Percentiles rank a stretch among this genome's conserved stretches.
phyloP scores from a whole-genome alignment of 2,113 vertebrate species.

The Rhodinocichla rosea region DNA sequence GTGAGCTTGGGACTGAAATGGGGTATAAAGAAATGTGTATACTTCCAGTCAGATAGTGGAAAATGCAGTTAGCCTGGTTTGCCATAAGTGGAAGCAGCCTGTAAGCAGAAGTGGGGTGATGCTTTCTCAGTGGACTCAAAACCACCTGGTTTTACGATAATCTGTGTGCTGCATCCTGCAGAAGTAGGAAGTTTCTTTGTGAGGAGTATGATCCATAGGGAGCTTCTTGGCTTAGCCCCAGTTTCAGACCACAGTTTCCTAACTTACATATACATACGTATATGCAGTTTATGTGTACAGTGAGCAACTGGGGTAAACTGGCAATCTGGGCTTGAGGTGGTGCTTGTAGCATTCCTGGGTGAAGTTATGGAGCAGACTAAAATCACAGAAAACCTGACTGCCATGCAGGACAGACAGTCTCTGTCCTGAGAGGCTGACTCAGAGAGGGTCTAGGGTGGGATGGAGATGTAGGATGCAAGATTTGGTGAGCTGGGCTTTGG shows the following conservation, averaged over 20 bases:
- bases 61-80: background rate
- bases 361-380: background rate
- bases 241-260: background rate
- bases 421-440: background rate
- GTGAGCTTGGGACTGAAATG: background rate
- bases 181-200: background rate
- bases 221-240: background rate
- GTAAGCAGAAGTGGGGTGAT: background rate
- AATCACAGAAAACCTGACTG: background rate
- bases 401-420: accelerated
- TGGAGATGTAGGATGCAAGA: background rate
- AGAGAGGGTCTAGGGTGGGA: background rate
- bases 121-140: background rate
- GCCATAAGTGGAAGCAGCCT: background rate
- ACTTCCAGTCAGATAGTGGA: background rate
- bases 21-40: background rate
- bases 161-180: background rate
- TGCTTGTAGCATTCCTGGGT: background rate
- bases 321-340: background rate
- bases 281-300: accelerated
- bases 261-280: accelerated
- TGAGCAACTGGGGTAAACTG: background rate
- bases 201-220: background rate
- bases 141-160: background rate
- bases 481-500: background rate